A percentile compares a stretch with the other conserved stretches of the same genome.
Conservation (phyloP, 2,888 invertebrate genomes). For the Rotaria magnacalcarata region DNA sequence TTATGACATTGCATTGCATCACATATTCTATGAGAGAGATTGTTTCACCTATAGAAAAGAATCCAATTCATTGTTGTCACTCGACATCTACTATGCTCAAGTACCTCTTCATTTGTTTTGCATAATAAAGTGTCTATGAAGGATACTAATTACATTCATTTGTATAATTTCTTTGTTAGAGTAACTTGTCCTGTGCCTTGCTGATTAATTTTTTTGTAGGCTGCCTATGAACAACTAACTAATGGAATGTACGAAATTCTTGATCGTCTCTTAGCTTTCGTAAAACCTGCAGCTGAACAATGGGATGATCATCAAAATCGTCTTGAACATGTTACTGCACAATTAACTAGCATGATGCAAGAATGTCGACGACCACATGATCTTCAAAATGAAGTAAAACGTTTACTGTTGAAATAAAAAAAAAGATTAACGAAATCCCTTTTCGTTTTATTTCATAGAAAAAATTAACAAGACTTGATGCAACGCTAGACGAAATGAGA, state of each 20-base stretch:
- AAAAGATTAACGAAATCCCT: no score
- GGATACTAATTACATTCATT: no score
- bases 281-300: neutral
- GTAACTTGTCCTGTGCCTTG: no score
- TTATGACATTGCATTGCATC: no score
- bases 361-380: conserved; percentile 55
- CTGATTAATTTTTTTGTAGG: neutral
- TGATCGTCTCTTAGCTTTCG: neutral
- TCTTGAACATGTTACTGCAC: conserved; percentile 15
- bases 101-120: no score
- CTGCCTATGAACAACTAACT: neutral
- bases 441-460: neutral
- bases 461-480: conserved; percentile 41
- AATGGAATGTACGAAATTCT: neutral
- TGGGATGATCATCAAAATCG: conserved; percentile 38
- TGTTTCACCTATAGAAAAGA: no score
- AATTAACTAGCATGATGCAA: conserved; percentile 52
- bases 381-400: conserved; percentile 54
- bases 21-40: no score
- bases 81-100: no score
- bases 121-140: no score
- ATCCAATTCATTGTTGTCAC: no score
- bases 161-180: no score
- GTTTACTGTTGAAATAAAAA: neutral
- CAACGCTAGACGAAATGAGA: conserved; percentile 44